phyloP scores from a whole-genome alignment of 2,888 invertebrate genomes.

The Altica lythri region DNA sequence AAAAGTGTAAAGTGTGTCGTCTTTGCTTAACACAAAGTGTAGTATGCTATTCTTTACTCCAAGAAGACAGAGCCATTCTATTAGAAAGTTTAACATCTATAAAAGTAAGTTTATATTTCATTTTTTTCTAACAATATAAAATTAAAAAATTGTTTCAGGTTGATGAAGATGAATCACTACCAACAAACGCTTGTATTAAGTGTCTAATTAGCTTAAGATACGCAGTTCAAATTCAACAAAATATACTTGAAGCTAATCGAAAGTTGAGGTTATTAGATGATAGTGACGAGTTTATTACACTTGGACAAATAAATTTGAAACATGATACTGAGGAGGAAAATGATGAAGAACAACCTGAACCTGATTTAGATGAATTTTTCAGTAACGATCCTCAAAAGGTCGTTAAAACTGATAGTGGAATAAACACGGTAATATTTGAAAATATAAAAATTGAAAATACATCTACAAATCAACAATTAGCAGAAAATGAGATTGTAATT shows the following conservation, averaged over 20 bases:
- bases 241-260: slow-evolving; percentile 38
- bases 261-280: slow-evolving; percentile 28
- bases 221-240: slow-evolving; percentile 43
- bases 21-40: slow-evolving; percentile 43
- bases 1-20: slow-evolving; percentile 39
- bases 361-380: slow-evolving; percentile 5
- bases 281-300: slow-evolving; percentile 8
- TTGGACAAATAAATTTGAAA: background rate
- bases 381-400: slow-evolving; percentile 6
- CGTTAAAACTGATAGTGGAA: background rate
- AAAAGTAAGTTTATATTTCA: slow-evolving; percentile 37
- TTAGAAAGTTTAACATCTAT: slow-evolving; percentile 45
- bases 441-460: background rate
- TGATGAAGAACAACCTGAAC: slow-evolving; percentile 1
- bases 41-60: slow-evolving; percentile 40
- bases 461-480: slow-evolving; percentile 1
- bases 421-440: background rate
- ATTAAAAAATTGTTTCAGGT: slow-evolving; percentile 6
- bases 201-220: slow-evolving; percentile 43
- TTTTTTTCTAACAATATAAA: background rate
- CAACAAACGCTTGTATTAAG: slow-evolving; percentile 40
- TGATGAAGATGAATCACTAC: slow-evolving; percentile 17
- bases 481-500: slow-evolving; percentile 6
- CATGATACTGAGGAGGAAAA: background rate
- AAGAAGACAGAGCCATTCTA: slow-evolving; percentile 40